Conservation (phyloP, 1,140 invertebrate genomes). For the Cataglyphis hispanica region DNA sequence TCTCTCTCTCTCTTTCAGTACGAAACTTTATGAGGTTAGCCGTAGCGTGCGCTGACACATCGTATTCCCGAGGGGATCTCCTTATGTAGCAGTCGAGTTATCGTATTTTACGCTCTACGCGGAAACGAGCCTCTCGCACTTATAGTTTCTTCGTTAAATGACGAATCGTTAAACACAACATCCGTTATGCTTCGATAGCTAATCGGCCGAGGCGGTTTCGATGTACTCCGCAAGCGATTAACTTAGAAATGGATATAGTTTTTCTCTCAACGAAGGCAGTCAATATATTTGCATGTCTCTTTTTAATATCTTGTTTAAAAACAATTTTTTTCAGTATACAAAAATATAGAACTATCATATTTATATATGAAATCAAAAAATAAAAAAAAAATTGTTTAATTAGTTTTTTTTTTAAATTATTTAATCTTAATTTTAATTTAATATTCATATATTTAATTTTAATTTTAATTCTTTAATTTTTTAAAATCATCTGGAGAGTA, state of each 20-base stretch:
- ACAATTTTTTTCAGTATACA: neutral
- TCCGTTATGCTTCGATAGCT: constrained; percentile 35
- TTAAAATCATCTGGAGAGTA: neutral
- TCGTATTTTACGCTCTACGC: constrained; percentile 44
- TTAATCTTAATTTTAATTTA: too few species aligned
- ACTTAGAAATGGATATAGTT: constrained; percentile 11
- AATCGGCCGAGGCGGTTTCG: constrained; percentile 3
- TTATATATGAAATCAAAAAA: neutral
- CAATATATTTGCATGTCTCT: too few species aligned
- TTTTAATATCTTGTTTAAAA: constrained; percentile 21
- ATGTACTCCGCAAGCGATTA: constrained; percentile 30
- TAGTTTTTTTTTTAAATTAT: too few species aligned
- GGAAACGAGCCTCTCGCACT: constrained; percentile 39
- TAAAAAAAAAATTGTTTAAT: neutral
- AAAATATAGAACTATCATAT: neutral
- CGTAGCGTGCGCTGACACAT: constrained; percentile 47
- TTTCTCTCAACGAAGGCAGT: neutral
- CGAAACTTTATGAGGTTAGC: constrained; percentile 27
- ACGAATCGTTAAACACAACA: constrained; percentile 17
- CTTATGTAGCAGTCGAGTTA: constrained; percentile 50
- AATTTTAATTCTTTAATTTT: too few species aligned
- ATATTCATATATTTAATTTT: too few species aligned
- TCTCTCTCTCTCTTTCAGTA: constrained; percentile 12
- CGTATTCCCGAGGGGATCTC: constrained; percentile 50
- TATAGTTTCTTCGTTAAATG: constrained; percentile 45